These are phyloP conservation scores for Pampusana beccarii DNA, from an alignment of 2,113 vertebrate species.

Conservation along the genomic window DNA sequence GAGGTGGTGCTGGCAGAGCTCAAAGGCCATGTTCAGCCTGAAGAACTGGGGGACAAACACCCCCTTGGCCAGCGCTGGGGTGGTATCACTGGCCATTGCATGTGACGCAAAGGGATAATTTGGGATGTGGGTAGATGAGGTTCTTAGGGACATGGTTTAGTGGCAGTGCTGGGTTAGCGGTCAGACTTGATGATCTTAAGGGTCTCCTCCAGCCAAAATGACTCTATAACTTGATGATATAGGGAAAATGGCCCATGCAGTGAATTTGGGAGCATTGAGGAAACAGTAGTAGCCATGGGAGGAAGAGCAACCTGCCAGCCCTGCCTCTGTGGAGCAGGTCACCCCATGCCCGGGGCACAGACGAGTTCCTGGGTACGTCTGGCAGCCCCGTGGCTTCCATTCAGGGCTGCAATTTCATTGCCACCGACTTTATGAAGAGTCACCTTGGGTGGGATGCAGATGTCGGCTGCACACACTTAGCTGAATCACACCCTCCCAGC, in stretches of 20 bases:
- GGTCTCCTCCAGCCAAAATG: no score
- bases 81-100: accelerated
- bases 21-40: not conserved
- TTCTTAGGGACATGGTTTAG: no score
- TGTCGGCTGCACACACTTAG: accelerated
- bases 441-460: not conserved
- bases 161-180: no score
- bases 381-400: not conserved
- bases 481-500: slow-evolving; percentile 45
- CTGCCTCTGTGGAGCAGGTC: not conserved
- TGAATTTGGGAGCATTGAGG: not conserved
- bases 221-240: no score
- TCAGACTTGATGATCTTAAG: no score
- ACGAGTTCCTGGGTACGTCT: not conserved
- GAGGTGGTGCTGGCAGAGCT: not conserved
- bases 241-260: accelerated
- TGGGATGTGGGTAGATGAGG: not conserved
- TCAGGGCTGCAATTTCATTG: not conserved
- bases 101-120: accelerated
- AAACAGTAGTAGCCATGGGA: not conserved
- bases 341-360: not conserved
- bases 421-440: not conserved
- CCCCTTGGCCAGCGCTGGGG: not conserved
- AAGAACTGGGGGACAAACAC: accelerated
- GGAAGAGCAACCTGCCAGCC: not conserved